phyloP scores from a whole-genome alignment of 2,888 invertebrate genomes.

The Uloborus plumipes region DNA sequence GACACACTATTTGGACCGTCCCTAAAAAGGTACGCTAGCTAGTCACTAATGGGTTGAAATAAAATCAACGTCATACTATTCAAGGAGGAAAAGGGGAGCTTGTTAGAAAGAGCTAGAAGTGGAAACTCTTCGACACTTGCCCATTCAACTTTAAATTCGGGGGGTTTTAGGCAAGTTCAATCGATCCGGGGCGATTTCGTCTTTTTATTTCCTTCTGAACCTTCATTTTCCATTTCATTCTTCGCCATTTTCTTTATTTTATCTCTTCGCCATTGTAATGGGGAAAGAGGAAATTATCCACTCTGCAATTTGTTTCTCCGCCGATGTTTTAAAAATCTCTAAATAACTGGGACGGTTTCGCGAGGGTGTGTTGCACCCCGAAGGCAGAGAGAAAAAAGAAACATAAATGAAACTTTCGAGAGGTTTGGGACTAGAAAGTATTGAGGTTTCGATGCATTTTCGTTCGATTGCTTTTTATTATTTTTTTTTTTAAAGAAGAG shows the following conservation, averaged over 20 bases:
- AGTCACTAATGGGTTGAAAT: too few species aligned
- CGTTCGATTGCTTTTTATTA: not conserved
- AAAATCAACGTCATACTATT: not conserved
- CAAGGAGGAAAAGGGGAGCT: slow-evolving; percentile 1
- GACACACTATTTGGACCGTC: too few species aligned
- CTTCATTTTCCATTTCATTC: slow-evolving; percentile 28
- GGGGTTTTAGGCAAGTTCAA: slow-evolving; percentile 8
- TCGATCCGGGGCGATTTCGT: slow-evolving; percentile 18
- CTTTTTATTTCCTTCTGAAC: not conserved
- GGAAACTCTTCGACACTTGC: too few species aligned
- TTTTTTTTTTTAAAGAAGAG: slow-evolving; percentile 7
- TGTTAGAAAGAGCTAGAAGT: slow-evolving; percentile 8
- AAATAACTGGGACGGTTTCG: slow-evolving; percentile 26
- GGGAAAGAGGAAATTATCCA: slow-evolving; percentile 37
- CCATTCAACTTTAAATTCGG: slow-evolving; percentile 16
- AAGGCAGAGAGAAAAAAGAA: not conserved
- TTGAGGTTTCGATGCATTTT: slow-evolving; percentile 12
- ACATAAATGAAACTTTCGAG: too few species aligned
- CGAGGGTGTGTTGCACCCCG: slow-evolving; percentile 20
- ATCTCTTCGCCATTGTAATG: slow-evolving; percentile 30
- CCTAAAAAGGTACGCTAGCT: too few species aligned
- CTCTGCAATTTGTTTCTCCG: slow-evolving; percentile 45
- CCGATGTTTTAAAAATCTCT: slow-evolving; percentile 48
- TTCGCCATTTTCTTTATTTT: slow-evolving; percentile 6
- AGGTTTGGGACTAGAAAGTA: not conserved